Evolutionary conservation across 2,113 vertebrate species (phyloP), one percentile per base, ranked within the genome.

Genomic region (Coturnix japonica): DNA sequence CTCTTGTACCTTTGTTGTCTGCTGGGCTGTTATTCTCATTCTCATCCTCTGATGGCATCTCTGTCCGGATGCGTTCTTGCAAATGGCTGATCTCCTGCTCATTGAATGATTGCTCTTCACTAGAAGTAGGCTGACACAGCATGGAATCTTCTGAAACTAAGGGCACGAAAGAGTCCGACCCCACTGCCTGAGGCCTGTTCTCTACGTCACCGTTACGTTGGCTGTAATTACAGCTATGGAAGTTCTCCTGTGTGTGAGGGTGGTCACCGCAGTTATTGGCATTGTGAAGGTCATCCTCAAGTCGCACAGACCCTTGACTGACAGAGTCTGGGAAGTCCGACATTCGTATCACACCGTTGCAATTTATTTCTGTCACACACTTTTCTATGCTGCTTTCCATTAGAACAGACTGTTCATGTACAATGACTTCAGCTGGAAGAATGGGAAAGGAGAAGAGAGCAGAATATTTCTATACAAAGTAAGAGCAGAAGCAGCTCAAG

Each of bases 281-380:
- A 11, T 99, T 99, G 90, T 95, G 97, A 23, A 98, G 97, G 93
- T 99, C 98, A 69, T 98, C 98, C 82, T 97, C 97, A 6, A 98
- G 97, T 37, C 91, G 96, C 96, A 95, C 94, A 21, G 96, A 95
- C 28, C 85, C 96, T 35, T 97, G 90, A 12, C 89, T 95, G 90
- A 95, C 85, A 3, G 89, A 80, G 57, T 91, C 97, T 65, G 96
- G 81, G 47, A 97, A 97, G 12, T 95, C 92, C 43, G 81, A 46
- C 89, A 91, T 71, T 56, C 95, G 95, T 70, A 96, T 46, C 70
- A 97, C 95, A 33, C 98, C 98, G 7, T 98, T 99, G 96, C 98
- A 98, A 92, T 98, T 98, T 53, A 98, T 96, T 82, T 99, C 98
- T 92, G 97, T 5, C 26, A 54, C 20, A 6, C 84, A 21, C 84